Evolutionary conservation across 2,797 vertebrate species (phyloP).

Genomic region (Sebastes alutus): DNA sequence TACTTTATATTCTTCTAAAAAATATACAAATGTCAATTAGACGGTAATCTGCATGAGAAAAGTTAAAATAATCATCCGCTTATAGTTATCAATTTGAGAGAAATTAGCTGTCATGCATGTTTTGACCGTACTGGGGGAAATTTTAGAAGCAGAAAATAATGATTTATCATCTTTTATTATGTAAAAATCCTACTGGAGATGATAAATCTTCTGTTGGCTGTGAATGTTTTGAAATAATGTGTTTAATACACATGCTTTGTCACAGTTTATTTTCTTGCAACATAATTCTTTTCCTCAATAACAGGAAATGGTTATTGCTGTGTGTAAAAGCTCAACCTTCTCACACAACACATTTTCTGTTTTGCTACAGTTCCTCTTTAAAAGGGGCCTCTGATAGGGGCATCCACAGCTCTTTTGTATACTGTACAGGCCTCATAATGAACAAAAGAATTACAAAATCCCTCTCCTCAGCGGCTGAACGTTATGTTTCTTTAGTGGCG

Average conservation of each 20-base stretch:
- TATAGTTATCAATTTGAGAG: too few relatives aligned
- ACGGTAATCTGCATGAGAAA: too few relatives aligned
- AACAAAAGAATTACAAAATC: neutral
- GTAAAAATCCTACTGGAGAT: neutral
- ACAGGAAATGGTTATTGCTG: neutral
- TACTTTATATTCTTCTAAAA: too few relatives aligned
- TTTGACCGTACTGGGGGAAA: neutral
- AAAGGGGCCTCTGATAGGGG: neutral
- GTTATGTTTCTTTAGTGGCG: slow-evolving; percentile 31
- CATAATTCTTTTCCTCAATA: neutral
- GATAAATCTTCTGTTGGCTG: neutral
- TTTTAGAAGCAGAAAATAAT: neutral
- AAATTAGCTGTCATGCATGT: neutral
- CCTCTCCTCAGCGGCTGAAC: slow-evolving; percentile 7
- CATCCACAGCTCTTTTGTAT: neutral
- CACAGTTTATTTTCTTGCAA: neutral
- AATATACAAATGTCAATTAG: too few relatives aligned
- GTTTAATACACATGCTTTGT: neutral
- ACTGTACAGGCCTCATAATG: neutral
- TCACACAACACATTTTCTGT: neutral
- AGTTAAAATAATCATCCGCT: too few relatives aligned
- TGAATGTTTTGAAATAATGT: neutral
- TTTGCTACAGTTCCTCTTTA: neutral
- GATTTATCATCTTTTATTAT: neutral
- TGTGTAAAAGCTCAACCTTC: neutral